phyloP scores from a whole-genome alignment of 2,888 invertebrate genomes.

The Ichneumoninae sp. region DNA sequence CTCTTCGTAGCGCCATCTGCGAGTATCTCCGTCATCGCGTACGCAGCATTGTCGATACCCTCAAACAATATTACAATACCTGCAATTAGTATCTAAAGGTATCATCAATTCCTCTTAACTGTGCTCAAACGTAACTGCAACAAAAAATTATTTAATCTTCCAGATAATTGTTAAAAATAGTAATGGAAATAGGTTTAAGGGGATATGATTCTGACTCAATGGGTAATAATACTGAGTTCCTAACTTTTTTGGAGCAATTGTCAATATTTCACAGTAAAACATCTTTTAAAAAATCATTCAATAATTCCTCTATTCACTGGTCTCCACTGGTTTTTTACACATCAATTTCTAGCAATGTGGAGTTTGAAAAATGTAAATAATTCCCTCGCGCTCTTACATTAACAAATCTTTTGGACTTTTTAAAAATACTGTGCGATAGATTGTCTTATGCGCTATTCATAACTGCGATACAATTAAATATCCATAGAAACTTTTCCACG shows the following conservation, averaged over 20 bases:
- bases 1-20: conserved; percentile 19
- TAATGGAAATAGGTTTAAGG: background rate
- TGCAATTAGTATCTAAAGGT: background rate
- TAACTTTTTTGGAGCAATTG: background rate
- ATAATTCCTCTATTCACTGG: background rate
- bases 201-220: background rate
- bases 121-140: background rate
- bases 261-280: background rate
- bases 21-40: background rate
- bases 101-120: background rate
- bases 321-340: background rate
- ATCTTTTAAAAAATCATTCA: background rate
- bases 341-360: background rate
- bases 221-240: background rate
- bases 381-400: background rate
- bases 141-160: background rate
- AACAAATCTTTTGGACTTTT: background rate
- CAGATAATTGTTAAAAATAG: background rate
- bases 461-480: background rate
- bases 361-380: background rate
- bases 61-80: background rate
- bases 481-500: background rate
- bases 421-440: background rate
- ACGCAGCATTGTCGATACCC: background rate
- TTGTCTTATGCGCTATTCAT: background rate